Evolutionary conservation across 2,888 invertebrate genomes (phyloP), one percentile per base, ranked within the genome.

Genomic region (Stegana nigrithorax): DNA sequence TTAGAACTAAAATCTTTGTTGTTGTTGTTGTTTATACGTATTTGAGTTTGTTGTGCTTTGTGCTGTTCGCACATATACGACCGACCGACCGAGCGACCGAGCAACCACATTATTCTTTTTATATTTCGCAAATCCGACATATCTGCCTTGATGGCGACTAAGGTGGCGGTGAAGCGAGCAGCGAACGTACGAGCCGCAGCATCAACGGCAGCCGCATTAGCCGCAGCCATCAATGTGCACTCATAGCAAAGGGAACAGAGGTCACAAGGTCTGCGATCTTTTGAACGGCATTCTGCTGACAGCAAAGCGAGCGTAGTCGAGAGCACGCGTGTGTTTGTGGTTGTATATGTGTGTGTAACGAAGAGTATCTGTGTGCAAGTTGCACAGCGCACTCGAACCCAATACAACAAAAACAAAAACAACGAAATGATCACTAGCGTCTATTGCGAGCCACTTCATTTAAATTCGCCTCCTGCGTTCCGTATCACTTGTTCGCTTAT

Each of bases 211-310:
- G 63, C 72, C 60, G 59, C 26, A n/a, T n/a, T n/a, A n/a, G n/a
- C n/a, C n/a, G n/a, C n/a, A n/a, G n/a, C n/a, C n/a, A n/a, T n/a
- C n/a, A n/a, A n/a, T n/a, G n/a, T n/a, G n/a, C n/a, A n/a, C n/a
- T n/a, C n/a, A n/a, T n/a, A n/a, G n/a, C n/a, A n/a, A 26, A 50
- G 53, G 32, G 53, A 53, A 72, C 70, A 72, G 78, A 76, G 80
- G 80, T 76, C 80, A 80, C 73, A 80, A 76, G 80, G 76, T 78
- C 76, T 78, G 73, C 75, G 76, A 80, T 76, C 78, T 76, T 78
- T 62, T 25, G 26, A n/a, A 42, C 17, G 21, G n/a, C 44, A 60
- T 76, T 73, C 70, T 67, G 66, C 70, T 67, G 68, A 63, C n/a
- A n/a, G n/a, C 66, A 53, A 25, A 10, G 39, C 39, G 17, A 39